phyloP scores from a whole-genome alignment of 2,113 vertebrate species.

The Elachura formosa region DNA sequence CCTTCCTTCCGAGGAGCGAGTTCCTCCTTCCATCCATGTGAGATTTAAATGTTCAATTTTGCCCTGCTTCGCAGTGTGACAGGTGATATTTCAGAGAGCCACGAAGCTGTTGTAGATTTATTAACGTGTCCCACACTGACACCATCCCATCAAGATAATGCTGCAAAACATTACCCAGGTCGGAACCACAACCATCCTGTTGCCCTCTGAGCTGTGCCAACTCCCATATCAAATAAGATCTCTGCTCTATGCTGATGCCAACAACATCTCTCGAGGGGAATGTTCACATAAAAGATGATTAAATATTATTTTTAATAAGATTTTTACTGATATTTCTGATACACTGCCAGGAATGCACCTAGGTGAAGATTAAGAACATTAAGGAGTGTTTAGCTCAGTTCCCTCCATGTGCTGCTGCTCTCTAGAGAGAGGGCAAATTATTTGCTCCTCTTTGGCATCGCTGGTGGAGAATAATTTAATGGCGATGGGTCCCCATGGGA shows the following conservation, averaged over 20 bases:
- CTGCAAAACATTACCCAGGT: neutral
- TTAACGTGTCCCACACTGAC: neutral
- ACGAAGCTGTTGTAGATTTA: neutral
- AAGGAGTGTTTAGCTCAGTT: neutral
- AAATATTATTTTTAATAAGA: neutral
- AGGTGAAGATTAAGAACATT: neutral
- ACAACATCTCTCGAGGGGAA: neutral
- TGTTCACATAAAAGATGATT: neutral
- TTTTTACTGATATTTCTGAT: neutral
- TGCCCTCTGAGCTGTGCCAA: neutral
- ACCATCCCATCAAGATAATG: neutral
- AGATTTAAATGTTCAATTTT: neutral
- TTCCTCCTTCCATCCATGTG: neutral
- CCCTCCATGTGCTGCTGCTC: neutral
- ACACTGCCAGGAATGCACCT: neutral
- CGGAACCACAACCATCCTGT: accelerated
- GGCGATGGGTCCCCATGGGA: neutral
- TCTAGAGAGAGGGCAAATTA: neutral
- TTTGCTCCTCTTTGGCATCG: neutral
- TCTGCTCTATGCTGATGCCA: neutral
- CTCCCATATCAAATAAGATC: neutral
- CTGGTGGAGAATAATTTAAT: neutral
- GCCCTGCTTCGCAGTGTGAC: neutral
- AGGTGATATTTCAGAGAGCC: neutral
- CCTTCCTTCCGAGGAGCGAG: neutral